phyloP scores from a whole-genome alignment of 2,113 vertebrate genomes.

The Bujurquina vittata region DNA sequence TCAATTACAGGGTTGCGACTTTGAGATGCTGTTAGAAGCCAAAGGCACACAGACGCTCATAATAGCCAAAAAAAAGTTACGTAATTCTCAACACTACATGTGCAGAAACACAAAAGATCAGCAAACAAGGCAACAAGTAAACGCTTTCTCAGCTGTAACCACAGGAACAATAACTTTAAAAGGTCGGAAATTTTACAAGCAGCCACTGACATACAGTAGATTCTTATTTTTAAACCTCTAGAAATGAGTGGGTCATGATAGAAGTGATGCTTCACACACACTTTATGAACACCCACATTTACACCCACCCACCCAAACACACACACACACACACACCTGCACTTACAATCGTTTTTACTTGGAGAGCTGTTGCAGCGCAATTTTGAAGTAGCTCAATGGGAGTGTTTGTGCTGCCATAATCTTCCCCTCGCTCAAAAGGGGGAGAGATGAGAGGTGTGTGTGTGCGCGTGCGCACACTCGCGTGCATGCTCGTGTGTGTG shows the following conservation, averaged over 20 bases:
- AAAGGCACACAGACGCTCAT: neutral
- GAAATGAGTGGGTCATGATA: constrained; percentile 40
- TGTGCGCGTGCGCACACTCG: neutral
- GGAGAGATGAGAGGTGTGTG: neutral
- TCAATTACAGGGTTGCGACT: constrained; percentile 47
- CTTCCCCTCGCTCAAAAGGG: constrained; percentile 5
- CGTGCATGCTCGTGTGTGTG: constrained; percentile 2
- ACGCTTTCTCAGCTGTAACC: neutral
- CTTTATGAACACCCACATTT: constrained; percentile 48
- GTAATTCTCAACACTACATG: neutral
- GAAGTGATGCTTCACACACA: constrained; percentile 68
- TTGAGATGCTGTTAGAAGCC: neutral
- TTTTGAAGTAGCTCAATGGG: constrained; percentile 51
- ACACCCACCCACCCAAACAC: constrained; percentile 16
- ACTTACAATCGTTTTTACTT: constrained; percentile 41
- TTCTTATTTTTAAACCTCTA: constrained; percentile 61
- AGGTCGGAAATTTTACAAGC: neutral
- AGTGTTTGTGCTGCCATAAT: constrained; percentile 57
- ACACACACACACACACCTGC: constrained; percentile 21
- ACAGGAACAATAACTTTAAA: neutral
- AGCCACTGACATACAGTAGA: neutral
- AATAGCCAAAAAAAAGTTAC: constrained; percentile 20
- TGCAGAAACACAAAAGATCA: neutral
- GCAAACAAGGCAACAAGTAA: neutral
- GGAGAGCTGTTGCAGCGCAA: constrained; percentile 36